phyloP scores from a whole-genome alignment of 2,113 vertebrate genomes.

The Nestor notabilis region DNA sequence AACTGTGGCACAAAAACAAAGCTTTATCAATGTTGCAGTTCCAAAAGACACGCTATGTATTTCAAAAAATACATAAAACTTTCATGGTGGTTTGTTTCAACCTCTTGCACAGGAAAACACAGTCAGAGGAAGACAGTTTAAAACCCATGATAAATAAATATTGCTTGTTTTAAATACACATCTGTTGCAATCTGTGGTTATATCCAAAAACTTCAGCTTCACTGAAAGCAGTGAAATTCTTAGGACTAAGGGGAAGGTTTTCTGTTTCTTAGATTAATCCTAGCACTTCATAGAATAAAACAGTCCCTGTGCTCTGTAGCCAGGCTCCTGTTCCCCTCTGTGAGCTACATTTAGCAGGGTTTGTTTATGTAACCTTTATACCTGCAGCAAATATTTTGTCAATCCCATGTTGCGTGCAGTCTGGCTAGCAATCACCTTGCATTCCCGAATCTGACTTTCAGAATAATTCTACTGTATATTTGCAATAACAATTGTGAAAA shows the following conservation, averaged over 20 bases:
- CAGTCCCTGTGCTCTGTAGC: not conserved
- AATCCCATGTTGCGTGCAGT: not conserved
- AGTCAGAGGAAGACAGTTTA: not conserved
- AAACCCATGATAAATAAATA: not conserved
- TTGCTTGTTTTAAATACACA: not conserved
- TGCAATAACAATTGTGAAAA: not conserved
- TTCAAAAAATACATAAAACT: not conserved
- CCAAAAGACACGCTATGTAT: not conserved
- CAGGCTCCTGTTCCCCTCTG: not conserved
- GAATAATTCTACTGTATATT: not conserved
- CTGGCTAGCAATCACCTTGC: not conserved
- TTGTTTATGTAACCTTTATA: slow-evolving; percentile 25
- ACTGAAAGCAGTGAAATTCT: not conserved
- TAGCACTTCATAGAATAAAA: not conserved
- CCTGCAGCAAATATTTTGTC: slow-evolving; percentile 1
- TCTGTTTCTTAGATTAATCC: not conserved
- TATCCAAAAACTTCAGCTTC: not conserved
- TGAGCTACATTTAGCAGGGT: not conserved
- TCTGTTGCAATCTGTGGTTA: not conserved
- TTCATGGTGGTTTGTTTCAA: not conserved
- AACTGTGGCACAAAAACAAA: slow-evolving; percentile 63
- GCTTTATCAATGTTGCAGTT: not conserved
- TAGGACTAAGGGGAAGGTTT: not conserved
- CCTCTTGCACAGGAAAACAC: not conserved
- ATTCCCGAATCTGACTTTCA: rapidly evolving